These are phyloP conservation scores for Actinernus sp. DNA, from an alignment of 92 coral and sea anemone species.

Conservation along the genomic window DNA sequence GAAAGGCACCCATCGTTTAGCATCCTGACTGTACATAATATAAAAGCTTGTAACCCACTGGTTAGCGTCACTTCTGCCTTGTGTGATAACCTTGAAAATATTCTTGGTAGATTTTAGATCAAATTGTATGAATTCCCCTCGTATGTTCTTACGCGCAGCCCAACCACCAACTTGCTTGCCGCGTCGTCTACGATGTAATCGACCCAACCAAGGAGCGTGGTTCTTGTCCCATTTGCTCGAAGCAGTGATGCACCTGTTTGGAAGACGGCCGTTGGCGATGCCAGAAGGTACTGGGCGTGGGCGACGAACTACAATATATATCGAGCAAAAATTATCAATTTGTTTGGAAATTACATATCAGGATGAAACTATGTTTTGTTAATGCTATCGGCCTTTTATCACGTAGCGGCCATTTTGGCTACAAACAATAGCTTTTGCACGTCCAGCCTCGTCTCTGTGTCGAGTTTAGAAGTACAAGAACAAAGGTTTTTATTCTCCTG, in stretches of 20 bases:
- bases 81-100: conserved; percentile 28
- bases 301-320: conserved; percentile 52
- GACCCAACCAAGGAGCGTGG: conserved; percentile 40
- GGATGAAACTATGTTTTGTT: no score
- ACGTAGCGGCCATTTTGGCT: no score
- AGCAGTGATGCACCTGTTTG: conserved; percentile 65
- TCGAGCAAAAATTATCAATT: no score
- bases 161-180: not conserved
- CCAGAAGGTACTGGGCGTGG: conserved; percentile 52
- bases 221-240: conserved; percentile 66
- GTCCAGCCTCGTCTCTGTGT: no score
- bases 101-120: conserved; percentile 3
- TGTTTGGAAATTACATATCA: no score
- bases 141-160: no score
- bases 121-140: no score
- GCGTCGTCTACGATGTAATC: not conserved
- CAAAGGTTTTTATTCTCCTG: no score
- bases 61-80: conserved; percentile 28
- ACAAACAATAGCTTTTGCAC: no score
- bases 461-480: no score
- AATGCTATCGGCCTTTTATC: no score
- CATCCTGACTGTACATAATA: conserved; percentile 18
- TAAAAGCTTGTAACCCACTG: conserved; percentile 22
- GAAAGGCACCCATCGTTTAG: conserved; percentile 9
- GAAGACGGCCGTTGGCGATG: conserved; percentile 64